phyloP scores from a whole-genome alignment of 2,113 vertebrate species.

The Morone saxatilis region DNA sequence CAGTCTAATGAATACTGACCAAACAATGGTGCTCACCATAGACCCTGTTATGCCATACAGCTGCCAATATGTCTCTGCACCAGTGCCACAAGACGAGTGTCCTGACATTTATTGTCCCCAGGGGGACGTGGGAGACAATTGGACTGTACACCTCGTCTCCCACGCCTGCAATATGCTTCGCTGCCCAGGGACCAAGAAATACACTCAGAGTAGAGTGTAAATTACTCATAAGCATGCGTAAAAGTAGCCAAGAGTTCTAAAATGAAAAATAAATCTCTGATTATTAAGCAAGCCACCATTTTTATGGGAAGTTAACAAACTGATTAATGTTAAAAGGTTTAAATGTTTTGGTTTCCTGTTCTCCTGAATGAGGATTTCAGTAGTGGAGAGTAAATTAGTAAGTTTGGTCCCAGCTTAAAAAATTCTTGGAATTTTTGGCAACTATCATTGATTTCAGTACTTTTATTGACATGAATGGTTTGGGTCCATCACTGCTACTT shows the following conservation, averaged over 20 bases:
- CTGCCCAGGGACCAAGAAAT: constrained; percentile 10
- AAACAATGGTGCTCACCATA: background rate
- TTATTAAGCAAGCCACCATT: background rate
- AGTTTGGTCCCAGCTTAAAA: constrained; percentile 16
- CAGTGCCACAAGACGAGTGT: background rate
- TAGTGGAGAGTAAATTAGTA: background rate
- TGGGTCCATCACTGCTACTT: constrained; percentile 4
- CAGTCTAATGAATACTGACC: constrained; percentile 2
- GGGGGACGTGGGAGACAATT: constrained; percentile 2
- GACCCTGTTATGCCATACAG: constrained; percentile 22
- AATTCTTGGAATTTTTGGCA: background rate
- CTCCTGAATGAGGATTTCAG: background rate
- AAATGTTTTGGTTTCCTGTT: background rate
- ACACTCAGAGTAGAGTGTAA: background rate
- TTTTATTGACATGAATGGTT: background rate
- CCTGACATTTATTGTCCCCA: constrained; percentile 12
- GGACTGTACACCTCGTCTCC: constrained; percentile 29
- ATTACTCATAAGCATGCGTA: background rate
- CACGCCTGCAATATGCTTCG: constrained; percentile 21
- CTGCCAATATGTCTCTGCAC: constrained; percentile 30
- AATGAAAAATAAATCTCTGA: background rate
- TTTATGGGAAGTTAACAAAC: background rate
- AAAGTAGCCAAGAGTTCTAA: background rate
- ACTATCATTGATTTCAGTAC: background rate
- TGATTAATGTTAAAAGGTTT: background rate